phyloP scores from a whole-genome alignment of 2,113 vertebrate species.

The Otolemur garnettii region DNA sequence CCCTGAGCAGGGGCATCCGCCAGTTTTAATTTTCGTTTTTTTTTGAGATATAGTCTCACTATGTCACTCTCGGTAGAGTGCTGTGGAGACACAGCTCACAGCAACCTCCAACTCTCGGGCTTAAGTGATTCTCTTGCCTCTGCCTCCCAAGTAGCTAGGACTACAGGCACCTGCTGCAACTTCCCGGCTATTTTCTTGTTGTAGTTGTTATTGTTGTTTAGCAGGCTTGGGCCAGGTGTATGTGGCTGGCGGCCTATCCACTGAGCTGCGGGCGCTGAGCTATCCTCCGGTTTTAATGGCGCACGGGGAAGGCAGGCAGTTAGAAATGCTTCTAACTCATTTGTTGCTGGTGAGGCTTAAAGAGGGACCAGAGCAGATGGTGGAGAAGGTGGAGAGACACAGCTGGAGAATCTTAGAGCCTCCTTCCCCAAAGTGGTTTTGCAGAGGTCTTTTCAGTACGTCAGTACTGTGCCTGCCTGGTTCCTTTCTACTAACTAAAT shows the following conservation, averaged over 20 bases:
- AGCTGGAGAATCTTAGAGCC: background rate
- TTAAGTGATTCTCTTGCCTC: no score
- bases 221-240: no score
- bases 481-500: background rate
- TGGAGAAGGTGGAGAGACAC: background rate
- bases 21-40: background rate
- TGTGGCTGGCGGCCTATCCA: no score
- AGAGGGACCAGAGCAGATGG: background rate
- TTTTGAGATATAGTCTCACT: no score
- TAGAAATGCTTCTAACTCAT: background rate
- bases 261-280: no score
- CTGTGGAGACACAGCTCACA: no score
- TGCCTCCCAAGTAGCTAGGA: no score
- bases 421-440: background rate
- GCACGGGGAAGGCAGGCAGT: background rate
- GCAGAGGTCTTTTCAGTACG: background rate
- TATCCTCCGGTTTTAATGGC: background rate
- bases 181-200: no score
- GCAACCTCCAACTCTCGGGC: no score
- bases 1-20: background rate
- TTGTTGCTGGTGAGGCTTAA: background rate
- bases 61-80: no score
- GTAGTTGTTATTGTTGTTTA: no score
- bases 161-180: no score
- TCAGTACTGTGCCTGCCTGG: background rate